Evolutionary conservation across 2,113 vertebrate genomes (phyloP).

Genomic region (Thinocorus orbignyianus): DNA sequence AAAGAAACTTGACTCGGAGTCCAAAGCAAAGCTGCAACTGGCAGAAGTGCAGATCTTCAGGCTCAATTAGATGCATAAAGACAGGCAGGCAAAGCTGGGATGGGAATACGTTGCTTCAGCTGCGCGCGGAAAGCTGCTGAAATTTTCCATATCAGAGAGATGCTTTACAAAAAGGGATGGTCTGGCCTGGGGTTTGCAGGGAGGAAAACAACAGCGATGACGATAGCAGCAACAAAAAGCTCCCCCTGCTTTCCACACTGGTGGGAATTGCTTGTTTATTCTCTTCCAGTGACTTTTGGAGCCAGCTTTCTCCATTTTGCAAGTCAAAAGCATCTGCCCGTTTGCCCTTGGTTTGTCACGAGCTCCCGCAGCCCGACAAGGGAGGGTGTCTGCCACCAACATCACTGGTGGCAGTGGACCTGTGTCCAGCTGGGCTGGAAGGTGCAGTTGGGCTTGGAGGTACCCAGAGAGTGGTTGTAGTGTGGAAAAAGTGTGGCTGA

Average conservation of each 20-base stretch:
- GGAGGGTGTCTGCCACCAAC: neutral
- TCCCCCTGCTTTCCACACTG: constrained; percentile 3
- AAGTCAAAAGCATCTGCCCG: constrained; percentile 17
- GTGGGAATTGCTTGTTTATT: constrained; percentile 37
- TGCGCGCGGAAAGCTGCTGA: neutral
- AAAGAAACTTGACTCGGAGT: neutral
- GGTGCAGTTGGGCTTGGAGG: neutral
- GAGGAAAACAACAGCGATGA: constrained; percentile 36
- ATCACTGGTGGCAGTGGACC: neutral
- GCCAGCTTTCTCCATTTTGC: constrained; percentile 27
- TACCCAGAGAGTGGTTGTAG: fast-evolving
- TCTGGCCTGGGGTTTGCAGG: constrained; percentile 44
- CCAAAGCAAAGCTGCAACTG: constrained; percentile 34
- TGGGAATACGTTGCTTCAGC: constrained; percentile 41
- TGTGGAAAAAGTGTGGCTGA: neutral
- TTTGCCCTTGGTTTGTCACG: neutral
- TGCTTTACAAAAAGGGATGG: constrained; percentile 19
- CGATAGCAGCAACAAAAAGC: neutral
- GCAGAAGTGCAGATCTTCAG: constrained; percentile 34
- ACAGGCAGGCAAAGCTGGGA: constrained; percentile 8
- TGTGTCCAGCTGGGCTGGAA: neutral
- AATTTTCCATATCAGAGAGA: constrained; percentile 57
- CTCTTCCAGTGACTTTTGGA: constrained; percentile 40
- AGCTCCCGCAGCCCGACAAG: neutral
- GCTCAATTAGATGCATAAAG: constrained; percentile 48